These are phyloP conservation scores for Orchesella flavescens DNA, from an alignment of 2,888 invertebrate species.

Conservation along the genomic window DNA sequence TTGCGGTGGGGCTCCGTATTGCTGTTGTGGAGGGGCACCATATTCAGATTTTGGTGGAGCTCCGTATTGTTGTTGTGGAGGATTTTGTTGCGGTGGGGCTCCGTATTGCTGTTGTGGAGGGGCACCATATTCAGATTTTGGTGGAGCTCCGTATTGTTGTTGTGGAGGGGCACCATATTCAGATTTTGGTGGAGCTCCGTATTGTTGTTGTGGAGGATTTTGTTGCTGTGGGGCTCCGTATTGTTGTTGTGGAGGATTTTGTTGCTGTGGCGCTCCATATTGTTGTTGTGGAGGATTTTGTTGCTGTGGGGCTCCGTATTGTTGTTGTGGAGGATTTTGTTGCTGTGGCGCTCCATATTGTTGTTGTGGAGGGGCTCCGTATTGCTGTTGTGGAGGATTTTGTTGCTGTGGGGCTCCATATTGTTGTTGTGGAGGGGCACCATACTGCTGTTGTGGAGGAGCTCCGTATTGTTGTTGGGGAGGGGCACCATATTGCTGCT, in stretches of 20 bases:
- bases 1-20: slow-evolving; percentile 29
- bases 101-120: slow-evolving; percentile 18
- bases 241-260: slow-evolving; percentile 23
- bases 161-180: slow-evolving; percentile 20
- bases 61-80: slow-evolving; percentile 19
- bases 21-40: neutral
- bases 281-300: neutral
- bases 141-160: slow-evolving; percentile 19
- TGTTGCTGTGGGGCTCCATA: neutral
- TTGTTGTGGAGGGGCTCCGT: slow-evolving; percentile 21
- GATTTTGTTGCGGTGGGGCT: neutral
- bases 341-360: neutral
- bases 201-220: slow-evolving; percentile 6
- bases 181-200: slow-evolving; percentile 19
- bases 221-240: neutral
- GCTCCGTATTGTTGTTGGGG: slow-evolving; percentile 6
- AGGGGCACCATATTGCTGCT: slow-evolving; percentile 22
- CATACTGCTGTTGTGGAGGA: slow-evolving; percentile 15
- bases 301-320: slow-evolving; percentile 32
- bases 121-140: slow-evolving; percentile 13
- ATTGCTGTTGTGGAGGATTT: slow-evolving; percentile 5
- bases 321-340: neutral
- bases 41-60: slow-evolving; percentile 19
- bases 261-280: slow-evolving; percentile 27
- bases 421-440: slow-evolving; percentile 12